Evolutionary conservation across 2,797 vertebrate species (phyloP), one percentile per base, ranked within the genome.

Genomic region (Euphonia xanthogaster): DNA sequence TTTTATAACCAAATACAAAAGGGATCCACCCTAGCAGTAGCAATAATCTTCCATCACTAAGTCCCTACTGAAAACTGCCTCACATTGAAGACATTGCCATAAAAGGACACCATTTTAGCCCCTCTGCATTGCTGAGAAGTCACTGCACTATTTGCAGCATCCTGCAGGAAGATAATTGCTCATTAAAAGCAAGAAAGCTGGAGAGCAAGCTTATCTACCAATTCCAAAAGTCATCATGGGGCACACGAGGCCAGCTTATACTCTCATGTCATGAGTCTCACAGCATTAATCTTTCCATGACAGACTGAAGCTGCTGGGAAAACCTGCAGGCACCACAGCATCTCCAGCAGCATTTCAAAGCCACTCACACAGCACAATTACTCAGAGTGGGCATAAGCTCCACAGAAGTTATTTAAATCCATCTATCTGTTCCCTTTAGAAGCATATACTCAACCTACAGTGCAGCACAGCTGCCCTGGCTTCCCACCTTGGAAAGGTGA

Each of bases 21-120:
- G 44, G 31, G 23, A 77, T 54, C 61, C 54, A 68, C 45, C 12
- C 3, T 3, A 68, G 68, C 82, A 83, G 37, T 40, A 58, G 74
- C 68, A 82, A 37, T 37, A 57, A 58, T 25, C 62, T 58, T 60
- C 50, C 58, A 88, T 4, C 47, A 27, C 75, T 14, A 75, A 77
- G 55, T 90, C 54, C 57, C 86, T 51, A 33, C 47, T n/a, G 70
- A 78, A 88, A 87, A n/a, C 11, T 12, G 27, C 48, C 51, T 54
- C 19, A 40, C 33, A 62, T 28, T 3, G n/a, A 40, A 68, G 74
- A 65, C 39, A 68, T 88, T 54, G 65, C 91, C 70, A 86, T 90
- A 95, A 80, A 92, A 95, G 94, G 91, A 33, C 65, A 93, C 33
- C 61, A 48, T 74, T 76, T 86, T 75, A 90, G 87, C 47, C 73